Evolutionary conservation across 2,113 vertebrate species (phyloP).

Genomic region (Lepisosteus osseus): DNA sequence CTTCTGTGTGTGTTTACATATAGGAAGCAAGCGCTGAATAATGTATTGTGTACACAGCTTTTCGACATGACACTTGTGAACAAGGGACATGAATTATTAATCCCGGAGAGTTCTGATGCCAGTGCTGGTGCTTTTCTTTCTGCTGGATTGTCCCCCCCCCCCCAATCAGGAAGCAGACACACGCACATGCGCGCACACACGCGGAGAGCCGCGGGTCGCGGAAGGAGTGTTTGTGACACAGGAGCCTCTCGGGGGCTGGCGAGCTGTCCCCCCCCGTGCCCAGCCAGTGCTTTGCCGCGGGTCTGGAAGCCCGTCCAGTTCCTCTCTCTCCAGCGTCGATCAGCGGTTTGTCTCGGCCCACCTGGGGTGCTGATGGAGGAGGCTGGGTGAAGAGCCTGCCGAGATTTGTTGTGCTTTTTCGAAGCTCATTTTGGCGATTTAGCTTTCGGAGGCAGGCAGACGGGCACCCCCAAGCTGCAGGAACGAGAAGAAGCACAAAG

Average conservation of each 20-base stretch:
- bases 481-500: too few relatives aligned
- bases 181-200: neutral
- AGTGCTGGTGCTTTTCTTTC: constrained; percentile 21
- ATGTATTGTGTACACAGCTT: constrained; percentile 18
- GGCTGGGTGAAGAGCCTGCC: too few relatives aligned
- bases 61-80: constrained; percentile 28
- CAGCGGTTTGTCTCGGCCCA: too few relatives aligned
- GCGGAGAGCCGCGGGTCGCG: too few relatives aligned
- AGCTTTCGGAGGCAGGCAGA: too few relatives aligned
- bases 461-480: too few relatives aligned
- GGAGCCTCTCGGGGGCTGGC: constrained; percentile 1
- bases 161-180: neutral
- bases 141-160: neutral
- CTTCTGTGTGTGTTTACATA: constrained; percentile 21
- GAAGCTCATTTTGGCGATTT: too few relatives aligned
- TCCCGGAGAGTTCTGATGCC: constrained; percentile 21
- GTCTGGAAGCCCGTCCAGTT: neutral
- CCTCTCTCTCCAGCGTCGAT: neutral
- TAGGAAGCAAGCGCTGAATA: constrained; percentile 21
- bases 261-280: neutral
- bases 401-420: too few relatives aligned
- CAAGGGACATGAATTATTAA: constrained; percentile 46
- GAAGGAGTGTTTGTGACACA: neutral
- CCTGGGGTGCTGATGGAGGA: too few relatives aligned
- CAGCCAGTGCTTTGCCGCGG: neutral